These are phyloP conservation scores for Tokudaia muenninki DNA, from an alignment of 2,797 vertebrate genomes.

Conservation along the genomic window DNA sequence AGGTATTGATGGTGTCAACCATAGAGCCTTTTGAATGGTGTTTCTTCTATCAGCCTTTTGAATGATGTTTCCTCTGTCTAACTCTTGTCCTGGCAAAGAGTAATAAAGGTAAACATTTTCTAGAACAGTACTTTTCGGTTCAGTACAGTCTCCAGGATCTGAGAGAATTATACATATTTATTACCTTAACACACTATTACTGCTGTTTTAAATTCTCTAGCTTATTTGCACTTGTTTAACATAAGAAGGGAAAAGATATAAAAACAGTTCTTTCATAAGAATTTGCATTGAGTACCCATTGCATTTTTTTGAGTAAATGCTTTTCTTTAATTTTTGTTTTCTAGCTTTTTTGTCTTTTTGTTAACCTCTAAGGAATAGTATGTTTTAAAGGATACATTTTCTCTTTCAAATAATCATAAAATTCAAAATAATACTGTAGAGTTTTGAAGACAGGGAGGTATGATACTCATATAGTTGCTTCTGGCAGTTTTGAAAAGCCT, in stretches of 20 bases:
- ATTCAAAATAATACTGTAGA: background rate
- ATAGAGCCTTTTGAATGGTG: background rate
- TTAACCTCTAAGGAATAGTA: background rate
- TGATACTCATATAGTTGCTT: background rate
- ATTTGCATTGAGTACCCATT: background rate
- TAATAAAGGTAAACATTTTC: background rate
- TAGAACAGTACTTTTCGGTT: background rate
- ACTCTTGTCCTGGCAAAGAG: background rate
- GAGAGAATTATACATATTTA: rapidly evolving
- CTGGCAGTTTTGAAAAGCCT: background rate
- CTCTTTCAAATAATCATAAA: background rate
- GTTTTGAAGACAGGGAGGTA: background rate
- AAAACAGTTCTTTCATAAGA: background rate
- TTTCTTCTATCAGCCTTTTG: background rate
- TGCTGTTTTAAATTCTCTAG: background rate
- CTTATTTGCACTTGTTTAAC: background rate
- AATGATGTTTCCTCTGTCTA: background rate
- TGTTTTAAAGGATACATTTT: background rate
- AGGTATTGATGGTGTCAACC: background rate
- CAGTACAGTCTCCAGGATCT: rapidly evolving
- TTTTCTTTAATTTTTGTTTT: background rate
- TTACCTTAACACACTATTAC: background rate
- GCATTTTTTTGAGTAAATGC: background rate
- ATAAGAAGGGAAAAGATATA: rapidly evolving
- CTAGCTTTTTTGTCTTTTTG: background rate